Evolutionary conservation across 2,888 invertebrate genomes (phyloP).

Genomic region (Drosophila putrida): DNA sequence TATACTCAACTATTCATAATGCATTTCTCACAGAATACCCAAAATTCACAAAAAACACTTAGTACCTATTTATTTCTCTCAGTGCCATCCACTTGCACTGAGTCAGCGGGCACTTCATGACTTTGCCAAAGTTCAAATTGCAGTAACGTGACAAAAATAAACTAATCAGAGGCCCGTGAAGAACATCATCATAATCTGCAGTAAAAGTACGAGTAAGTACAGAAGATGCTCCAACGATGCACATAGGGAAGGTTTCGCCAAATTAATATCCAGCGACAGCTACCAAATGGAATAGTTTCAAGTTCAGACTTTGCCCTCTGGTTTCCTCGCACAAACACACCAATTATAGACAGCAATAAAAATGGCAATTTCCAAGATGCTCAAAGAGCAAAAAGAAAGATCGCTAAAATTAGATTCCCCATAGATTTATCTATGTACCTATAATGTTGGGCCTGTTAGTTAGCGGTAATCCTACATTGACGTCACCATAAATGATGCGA

Average conservation of each 20-base stretch:
- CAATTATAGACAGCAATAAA: conserved; percentile 76
- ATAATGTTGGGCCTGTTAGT: neutral
- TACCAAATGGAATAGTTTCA: conserved; percentile 55
- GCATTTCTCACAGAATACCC: neutral
- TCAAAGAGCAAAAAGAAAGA: conserved; percentile 38
- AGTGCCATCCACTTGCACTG: conserved; percentile 33
- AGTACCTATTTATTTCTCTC: conserved; percentile 1
- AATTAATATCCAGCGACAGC: conserved; percentile 2
- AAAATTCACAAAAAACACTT: no score
- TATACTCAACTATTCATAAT: neutral
- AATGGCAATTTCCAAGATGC: conserved; percentile 47
- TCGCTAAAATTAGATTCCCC: conserved; percentile 57
- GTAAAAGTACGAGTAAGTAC: conserved; percentile 4
- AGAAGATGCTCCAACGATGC: neutral
- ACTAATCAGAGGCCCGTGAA: conserved; percentile 47
- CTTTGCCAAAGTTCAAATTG: conserved; percentile 61
- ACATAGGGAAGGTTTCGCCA: conserved; percentile 7
- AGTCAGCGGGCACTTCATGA: conserved; percentile 49
- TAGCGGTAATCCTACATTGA: conserved; percentile 47
- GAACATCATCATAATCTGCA: conserved; percentile 67
- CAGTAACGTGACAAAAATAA: conserved; percentile 63
- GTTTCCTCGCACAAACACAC: conserved; percentile 57
- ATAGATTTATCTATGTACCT: conserved; percentile 13
- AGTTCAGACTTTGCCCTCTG: conserved; percentile 59
- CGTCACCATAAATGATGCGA: conserved; percentile 67